Conservation (phyloP, 2,888 invertebrate species). For the Hirtodrosophila alboralis region DNA sequence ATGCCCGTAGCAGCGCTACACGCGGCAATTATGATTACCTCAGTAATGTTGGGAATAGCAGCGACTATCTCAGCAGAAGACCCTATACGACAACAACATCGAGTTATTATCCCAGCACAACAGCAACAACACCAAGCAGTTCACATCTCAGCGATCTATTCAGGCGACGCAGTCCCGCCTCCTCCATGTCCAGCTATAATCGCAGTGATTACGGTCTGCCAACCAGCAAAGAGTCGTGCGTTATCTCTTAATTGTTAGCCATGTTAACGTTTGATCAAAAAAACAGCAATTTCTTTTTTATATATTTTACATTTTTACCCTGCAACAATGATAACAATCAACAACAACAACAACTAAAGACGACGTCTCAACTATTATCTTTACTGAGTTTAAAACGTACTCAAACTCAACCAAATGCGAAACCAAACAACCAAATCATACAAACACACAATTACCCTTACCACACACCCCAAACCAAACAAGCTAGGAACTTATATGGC, state of each 20-base stretch:
- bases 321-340: conserved; percentile 29
- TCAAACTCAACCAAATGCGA: conserved; percentile 34
- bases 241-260: conserved; percentile 76
- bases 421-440: conserved; percentile 50
- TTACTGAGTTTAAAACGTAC: conserved; percentile 54
- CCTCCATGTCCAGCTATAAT: conserved; percentile 46
- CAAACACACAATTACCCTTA: conserved; percentile 1
- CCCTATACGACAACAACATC: conserved; percentile 37
- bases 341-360: conserved; percentile 36
- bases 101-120: conserved; percentile 47
- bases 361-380: conserved; percentile 68
- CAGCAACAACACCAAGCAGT: conserved; percentile 42
- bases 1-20: conserved; percentile 38
- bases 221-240: conserved; percentile 82
- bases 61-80: conserved; percentile 48
- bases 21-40: conserved; percentile 61
- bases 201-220: conserved; percentile 58
- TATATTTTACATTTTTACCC: conserved; percentile 46
- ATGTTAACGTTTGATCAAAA: conserved; percentile 36
- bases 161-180: conserved; percentile 78
- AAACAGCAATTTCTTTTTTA: conserved; percentile 60
- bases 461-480: conserved; percentile 14
- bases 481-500: conserved; percentile 27
- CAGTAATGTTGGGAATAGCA: conserved; percentile 42
- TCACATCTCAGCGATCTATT: conserved; percentile 79